Percentiles rank a stretch among this genome's conserved stretches.
These are phyloP conservation scores for Myanophis thanlyinensis DNA, from an alignment of 2,113 vertebrate genomes.

Conservation along the genomic window DNA sequence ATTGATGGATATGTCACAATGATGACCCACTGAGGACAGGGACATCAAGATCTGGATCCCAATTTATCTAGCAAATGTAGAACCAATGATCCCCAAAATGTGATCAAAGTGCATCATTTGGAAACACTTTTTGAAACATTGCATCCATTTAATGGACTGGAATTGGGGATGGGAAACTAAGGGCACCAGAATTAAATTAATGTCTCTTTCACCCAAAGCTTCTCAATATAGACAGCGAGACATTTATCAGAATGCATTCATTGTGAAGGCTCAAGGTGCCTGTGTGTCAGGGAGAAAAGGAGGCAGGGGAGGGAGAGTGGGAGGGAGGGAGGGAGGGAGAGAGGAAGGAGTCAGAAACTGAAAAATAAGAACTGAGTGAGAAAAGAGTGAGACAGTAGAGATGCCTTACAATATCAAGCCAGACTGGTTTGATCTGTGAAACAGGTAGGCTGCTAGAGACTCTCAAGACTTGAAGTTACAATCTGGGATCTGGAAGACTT, in stretches of 20 bases:
- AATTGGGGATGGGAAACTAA: not conserved
- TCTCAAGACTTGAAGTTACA: not conserved
- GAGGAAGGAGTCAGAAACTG: not conserved
- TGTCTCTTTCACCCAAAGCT: not conserved
- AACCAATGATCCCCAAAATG: not conserved
- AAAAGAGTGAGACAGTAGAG: not conserved
- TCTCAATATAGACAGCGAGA: slow-evolving; percentile 6
- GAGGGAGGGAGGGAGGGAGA: not conserved
- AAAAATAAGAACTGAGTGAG: not conserved
- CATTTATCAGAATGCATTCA: slow-evolving; percentile 16
- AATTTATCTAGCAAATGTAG: slow-evolving; percentile 3
- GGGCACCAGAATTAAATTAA: slow-evolving; percentile 12
- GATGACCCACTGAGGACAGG: not conserved
- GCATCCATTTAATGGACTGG: not conserved
- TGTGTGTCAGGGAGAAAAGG: not conserved
- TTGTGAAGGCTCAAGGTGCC: slow-evolving; percentile 15
- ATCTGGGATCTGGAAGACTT: not conserved
- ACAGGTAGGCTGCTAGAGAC: not conserved
- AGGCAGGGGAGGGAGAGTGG: not conserved
- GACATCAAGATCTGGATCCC: not conserved
- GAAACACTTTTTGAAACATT: slow-evolving; percentile 10
- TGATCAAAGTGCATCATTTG: slow-evolving; percentile 11
- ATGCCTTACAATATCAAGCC: not conserved
- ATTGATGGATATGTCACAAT: not conserved
- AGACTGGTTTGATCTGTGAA: not conserved